Base-by-base conservation (phyloP, 2,113 vertebrate species). In the Carassius auratus region DNA sequence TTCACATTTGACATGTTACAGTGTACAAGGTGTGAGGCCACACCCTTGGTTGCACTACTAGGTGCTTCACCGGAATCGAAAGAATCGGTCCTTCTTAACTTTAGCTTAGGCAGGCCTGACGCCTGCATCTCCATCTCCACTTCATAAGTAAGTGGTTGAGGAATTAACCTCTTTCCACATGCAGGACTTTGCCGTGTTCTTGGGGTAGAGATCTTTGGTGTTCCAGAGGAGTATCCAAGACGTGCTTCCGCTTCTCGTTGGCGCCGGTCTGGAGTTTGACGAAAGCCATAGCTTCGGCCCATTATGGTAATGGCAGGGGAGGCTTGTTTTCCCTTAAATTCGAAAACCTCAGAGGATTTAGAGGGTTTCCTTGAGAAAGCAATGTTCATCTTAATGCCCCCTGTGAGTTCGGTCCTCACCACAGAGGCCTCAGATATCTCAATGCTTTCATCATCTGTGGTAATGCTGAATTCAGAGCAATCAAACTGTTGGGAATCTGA, bases 41-140 rank as follows among this genome's bases (percentile, higher is more conserved):
- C 87, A n/a, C 66, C 88, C 14, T 42, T 88, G 26, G 84, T 90
- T 62, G 89, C 76, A 84, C 83, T 84, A n/a, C 90, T 86, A 0
- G 91, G 78, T 0, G 74, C 76, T 42, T 95, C 94, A 1, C 87
- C 13, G 0, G 86, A 79, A 0, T 89, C 91, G 85, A 88, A 90
- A 17, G 97, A 94, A 1, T 95, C 94, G 0, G 94, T 89, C 71
- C 95, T 95, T 86, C 95, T 97, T 87, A 98, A 93, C 52, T 94
- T 96, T 7, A 99, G 96, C 80, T 96, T 98, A 13, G 97, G 98
- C 73, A 98, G 92, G 50, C 97, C 97, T 0, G 96, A 96, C 0
- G 94, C 94, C 76, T 95, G 97, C 96, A 98, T 96, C 86, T 97
- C 95, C 77, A 98, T 90, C 85, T 99, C 96, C 1, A 98, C 96